These are phyloP conservation scores for Hemiscyllium ocellatum DNA, from an alignment of 2,113 vertebrate genomes.

Conservation along the genomic window DNA sequence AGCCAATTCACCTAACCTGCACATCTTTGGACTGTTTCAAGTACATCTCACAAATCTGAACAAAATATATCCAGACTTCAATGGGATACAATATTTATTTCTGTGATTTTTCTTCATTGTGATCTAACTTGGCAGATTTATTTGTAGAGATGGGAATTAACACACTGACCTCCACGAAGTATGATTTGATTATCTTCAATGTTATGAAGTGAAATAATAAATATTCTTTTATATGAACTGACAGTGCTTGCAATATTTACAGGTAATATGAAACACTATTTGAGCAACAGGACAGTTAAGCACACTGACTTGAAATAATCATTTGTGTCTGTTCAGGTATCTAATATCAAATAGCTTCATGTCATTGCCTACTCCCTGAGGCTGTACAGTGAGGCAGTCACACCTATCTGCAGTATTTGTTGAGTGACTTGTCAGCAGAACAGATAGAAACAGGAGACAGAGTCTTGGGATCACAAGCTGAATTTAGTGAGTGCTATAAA, in stretches of 20 bases:
- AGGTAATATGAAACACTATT: not conserved
- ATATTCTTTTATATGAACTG: not conserved
- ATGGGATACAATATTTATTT: not conserved
- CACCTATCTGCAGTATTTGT: not conserved
- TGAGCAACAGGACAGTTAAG: not conserved
- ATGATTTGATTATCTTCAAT: not conserved
- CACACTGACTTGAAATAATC: not conserved
- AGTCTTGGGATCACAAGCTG: slow-evolving; percentile 2
- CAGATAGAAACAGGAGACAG: not conserved
- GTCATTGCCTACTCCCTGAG: not conserved
- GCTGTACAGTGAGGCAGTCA: not conserved
- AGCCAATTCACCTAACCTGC: too few relatives aligned
- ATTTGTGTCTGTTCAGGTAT: not conserved
- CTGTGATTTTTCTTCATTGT: not conserved
- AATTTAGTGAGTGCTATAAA: not conserved
- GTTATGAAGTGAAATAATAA: slow-evolving; percentile 13
- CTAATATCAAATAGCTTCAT: slow-evolving; percentile 15
- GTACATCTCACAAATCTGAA: not conserved
- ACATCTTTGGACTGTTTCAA: not conserved
- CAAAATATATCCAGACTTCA: not conserved
- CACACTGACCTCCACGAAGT: too few relatives aligned
- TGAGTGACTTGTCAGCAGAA: slow-evolving; percentile 19
- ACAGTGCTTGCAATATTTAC: not conserved
- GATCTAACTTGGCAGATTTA: not conserved
- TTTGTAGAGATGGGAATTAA: not conserved